These are phyloP conservation scores for Protomyctophum bolini DNA, from an alignment of 2,113 vertebrate species.

Conservation along the genomic window DNA sequence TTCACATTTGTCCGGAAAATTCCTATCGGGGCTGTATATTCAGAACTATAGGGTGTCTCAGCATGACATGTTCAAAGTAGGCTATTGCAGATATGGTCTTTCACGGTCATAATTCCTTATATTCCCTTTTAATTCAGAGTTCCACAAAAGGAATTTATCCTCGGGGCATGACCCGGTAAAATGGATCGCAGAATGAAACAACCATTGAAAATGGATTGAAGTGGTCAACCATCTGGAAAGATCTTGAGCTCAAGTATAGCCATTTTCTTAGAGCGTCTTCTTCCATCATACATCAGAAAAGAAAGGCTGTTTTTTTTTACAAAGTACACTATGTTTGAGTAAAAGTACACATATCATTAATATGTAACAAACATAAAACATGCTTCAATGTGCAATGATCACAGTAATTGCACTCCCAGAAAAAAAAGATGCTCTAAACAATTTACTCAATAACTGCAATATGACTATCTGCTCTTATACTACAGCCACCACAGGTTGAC, in stretches of 20 bases:
- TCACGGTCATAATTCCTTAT: constrained; percentile 15
- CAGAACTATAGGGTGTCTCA: neutral
- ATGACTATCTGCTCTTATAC: too few relatives aligned
- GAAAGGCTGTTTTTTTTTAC: constrained; percentile 29
- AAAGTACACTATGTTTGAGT: constrained; percentile 1
- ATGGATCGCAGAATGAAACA: constrained; percentile 52
- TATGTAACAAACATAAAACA: too few relatives aligned
- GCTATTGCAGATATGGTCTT: constrained; percentile 15
- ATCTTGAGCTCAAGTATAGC: constrained; percentile 32
- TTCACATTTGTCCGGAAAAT: neutral
- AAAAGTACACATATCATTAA: too few relatives aligned
- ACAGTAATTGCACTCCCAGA: too few relatives aligned
- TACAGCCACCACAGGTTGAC: too few relatives aligned
- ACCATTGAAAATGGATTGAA: constrained; percentile 53
- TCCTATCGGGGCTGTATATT: constrained; percentile 11
- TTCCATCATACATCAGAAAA: constrained; percentile 28
- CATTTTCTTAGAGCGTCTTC: constrained; percentile 29
- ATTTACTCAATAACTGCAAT: too few relatives aligned
- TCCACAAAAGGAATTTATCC: constrained; percentile 49
- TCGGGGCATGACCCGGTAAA: constrained; percentile 53
- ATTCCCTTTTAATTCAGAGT: constrained; percentile 42
- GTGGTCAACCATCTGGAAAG: constrained; percentile 64
- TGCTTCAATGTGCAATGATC: too few relatives aligned
- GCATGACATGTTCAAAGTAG: neutral
- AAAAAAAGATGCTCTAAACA: too few relatives aligned